Conservation (phyloP, 2,113 vertebrate genomes). For the Noturus placidus region DNA sequence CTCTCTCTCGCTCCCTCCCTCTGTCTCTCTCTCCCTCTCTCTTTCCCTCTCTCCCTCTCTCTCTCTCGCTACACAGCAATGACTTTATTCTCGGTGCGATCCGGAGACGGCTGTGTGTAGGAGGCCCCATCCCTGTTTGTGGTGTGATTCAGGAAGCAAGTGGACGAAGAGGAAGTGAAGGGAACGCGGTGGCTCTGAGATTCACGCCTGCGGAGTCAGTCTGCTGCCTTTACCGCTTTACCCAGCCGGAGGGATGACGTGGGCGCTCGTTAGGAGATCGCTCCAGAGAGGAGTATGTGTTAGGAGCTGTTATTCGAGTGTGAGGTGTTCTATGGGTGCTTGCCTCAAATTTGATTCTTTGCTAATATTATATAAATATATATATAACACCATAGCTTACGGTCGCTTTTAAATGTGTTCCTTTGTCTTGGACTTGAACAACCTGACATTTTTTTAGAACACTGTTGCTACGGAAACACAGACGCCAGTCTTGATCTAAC, state of each 20-base stretch:
- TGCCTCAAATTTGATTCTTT: neutral
- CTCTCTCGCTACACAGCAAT: neutral
- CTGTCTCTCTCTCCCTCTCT: neutral
- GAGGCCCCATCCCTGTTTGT: conserved; percentile 21
- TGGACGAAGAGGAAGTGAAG: conserved; percentile 25
- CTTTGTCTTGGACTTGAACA: neutral
- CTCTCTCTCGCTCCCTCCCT: neutral
- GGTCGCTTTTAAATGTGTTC: neutral
- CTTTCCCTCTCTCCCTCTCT: neutral
- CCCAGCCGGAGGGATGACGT: conserved; percentile 17
- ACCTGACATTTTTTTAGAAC: no score
- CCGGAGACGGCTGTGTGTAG: conserved; percentile 40
- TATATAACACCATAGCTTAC: neutral
- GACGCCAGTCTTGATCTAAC: neutral
- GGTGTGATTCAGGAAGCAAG: conserved; percentile 38
- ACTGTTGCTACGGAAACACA: neutral
- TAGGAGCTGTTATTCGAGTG: conserved; percentile 18
- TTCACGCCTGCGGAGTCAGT: conserved; percentile 30
- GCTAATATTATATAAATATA: neutral
- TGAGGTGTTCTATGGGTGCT: neutral
- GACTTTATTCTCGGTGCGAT: conserved; percentile 9
- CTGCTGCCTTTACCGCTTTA: conserved; percentile 31
- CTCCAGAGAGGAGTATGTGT: conserved; percentile 15
- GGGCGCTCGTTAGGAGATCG: conserved; percentile 14
- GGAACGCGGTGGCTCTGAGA: conserved; percentile 31